phyloP scores from a whole-genome alignment of 2,113 vertebrate species.

The Leiothrix lutea region DNA sequence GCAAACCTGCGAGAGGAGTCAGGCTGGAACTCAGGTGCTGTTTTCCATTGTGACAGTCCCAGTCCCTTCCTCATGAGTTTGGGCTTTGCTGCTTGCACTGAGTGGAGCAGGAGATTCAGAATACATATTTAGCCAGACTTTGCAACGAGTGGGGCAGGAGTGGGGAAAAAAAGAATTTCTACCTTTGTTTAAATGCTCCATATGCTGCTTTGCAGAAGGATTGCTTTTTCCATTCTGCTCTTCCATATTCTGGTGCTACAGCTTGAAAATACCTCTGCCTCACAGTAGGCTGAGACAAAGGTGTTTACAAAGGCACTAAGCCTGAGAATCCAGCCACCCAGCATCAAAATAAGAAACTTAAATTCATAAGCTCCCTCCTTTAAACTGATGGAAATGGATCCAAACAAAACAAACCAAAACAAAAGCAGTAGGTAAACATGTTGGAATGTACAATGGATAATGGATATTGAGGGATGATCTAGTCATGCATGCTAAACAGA shows the following conservation, averaged over 20 bases:
- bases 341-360: constrained; percentile 57
- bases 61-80: neutral
- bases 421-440: constrained; percentile 65
- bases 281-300: constrained; percentile 46
- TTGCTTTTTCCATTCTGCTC: constrained; percentile 1
- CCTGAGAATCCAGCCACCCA: constrained; percentile 20
- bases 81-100: neutral
- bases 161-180: neutral
- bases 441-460: constrained; percentile 66
- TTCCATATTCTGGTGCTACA: constrained; percentile 46
- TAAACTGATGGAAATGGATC: constrained; percentile 55
- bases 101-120: neutral
- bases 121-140: neutral
- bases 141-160: neutral
- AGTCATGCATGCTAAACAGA: constrained; percentile 74
- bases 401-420: constrained; percentile 66
- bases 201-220: neutral
- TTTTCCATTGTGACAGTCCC: neutral
- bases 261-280: constrained; percentile 49
- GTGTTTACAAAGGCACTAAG: constrained; percentile 59
- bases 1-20: neutral
- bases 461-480: constrained; percentile 68
- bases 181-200: neutral
- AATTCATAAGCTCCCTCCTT: constrained; percentile 53
- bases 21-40: neutral